phyloP scores from a whole-genome alignment of 2,888 invertebrate species.

The Cheilosia vulpina region DNA sequence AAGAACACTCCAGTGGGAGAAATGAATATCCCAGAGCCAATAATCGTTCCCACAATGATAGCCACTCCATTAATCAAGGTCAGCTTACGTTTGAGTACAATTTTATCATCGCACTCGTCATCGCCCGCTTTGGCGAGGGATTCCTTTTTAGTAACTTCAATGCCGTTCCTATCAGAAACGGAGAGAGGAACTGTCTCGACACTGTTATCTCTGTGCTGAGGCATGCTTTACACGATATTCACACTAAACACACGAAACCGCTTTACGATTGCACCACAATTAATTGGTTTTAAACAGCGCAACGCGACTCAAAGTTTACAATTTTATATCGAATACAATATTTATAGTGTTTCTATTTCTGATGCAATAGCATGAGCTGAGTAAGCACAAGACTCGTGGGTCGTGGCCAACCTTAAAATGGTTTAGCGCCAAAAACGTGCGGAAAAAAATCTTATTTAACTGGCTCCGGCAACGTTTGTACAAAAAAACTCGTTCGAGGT shows the following conservation, averaged over 20 bases:
- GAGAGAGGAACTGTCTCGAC: slow-evolving; percentile 62
- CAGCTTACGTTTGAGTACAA: slow-evolving; percentile 91
- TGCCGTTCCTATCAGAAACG: slow-evolving; percentile 41
- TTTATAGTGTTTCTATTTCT: slow-evolving; percentile 9
- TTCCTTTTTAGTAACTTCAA: slow-evolving; percentile 26
- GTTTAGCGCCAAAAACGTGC: slow-evolving; percentile 3
- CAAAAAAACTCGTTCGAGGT: not conserved
- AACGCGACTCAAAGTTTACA: not conserved
- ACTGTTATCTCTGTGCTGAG: slow-evolving; percentile 44
- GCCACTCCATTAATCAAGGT: slow-evolving; percentile 94
- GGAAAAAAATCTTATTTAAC: not conserved
- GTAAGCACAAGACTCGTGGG: slow-evolving; percentile 36
- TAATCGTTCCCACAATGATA: slow-evolving; percentile 94
- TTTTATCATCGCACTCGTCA: slow-evolving; percentile 83
- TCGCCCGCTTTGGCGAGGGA: slow-evolving; percentile 42
- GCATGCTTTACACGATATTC: slow-evolving; percentile 40
- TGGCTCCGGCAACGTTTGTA: not conserved
- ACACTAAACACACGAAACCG: slow-evolving; percentile 3
- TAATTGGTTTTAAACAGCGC: not conserved
- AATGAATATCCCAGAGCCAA: slow-evolving; percentile 97
- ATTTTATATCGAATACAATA: no score
- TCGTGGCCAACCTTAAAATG: slow-evolving; percentile 19
- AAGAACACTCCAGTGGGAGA: slow-evolving; percentile 92
- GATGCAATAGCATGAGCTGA: slow-evolving; percentile 54
- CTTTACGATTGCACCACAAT: slow-evolving; percentile 4